Percentiles rank a stretch among this genome's conserved stretches.
Evolutionary conservation across 2,797 vertebrate species (phyloP).

Genomic region (Cynopterus sphinx): DNA sequence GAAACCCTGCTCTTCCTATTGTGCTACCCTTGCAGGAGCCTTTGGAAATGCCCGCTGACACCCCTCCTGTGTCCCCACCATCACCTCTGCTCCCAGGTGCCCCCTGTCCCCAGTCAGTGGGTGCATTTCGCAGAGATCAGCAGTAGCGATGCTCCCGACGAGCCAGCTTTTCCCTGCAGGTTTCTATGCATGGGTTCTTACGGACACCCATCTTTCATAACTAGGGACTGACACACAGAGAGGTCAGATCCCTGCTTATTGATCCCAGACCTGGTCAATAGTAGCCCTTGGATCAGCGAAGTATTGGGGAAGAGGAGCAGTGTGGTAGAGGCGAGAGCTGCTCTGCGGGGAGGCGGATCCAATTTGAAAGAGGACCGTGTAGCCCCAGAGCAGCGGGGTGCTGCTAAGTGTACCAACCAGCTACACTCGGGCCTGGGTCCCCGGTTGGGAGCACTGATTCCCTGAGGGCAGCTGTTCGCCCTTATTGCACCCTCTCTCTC

Average conservation of each 20-base stretch:
- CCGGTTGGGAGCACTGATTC: too few relatives aligned
- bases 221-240: neutral
- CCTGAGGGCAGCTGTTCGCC: neutral
- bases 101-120: neutral
- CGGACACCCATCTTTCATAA: fast-evolving
- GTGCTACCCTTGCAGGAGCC: neutral
- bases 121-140: neutral
- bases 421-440: too few relatives aligned
- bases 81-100: neutral
- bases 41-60: neutral
- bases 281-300: neutral
- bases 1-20: neutral
- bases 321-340: neutral
- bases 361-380: neutral
- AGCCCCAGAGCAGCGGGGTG: neutral
- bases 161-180: neutral
- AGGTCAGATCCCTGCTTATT: neutral
- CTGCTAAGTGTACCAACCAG: neutral
- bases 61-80: neutral
- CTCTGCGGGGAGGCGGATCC: fast-evolving
- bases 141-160: fast-evolving
- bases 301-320: neutral
- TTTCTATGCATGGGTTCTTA: fast-evolving
- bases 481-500: neutral
- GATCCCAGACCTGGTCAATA: neutral